Base-by-base conservation (phyloP, 2,888 invertebrate species). In the Leptothorax acervorum region DNA sequence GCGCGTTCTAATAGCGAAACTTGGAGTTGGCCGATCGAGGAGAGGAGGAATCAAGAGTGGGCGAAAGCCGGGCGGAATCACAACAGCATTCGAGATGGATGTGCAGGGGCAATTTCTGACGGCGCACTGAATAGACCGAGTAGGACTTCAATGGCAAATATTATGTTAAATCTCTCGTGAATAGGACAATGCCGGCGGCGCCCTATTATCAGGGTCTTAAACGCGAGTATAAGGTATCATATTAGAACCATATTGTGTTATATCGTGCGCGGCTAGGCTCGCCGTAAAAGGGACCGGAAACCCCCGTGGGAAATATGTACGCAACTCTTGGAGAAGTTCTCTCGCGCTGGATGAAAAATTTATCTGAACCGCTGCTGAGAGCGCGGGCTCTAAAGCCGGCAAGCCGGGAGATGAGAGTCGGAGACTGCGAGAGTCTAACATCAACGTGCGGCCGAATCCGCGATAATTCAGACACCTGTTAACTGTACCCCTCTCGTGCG, bases 91-190 rank as follows among this genome's bases (percentile, higher is more conserved):
- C 82, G 53, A 60, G 86, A 88, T 84, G 83, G 85, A 82, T 84
- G 83, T 84, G 83, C 83, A 76, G 85, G 82, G 83, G 86, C 88
- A 91, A 90, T 91, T 88, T 91, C 89, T 88, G 88, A 88, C 86
- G 87, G 82, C 78, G 82, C 66, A 66, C 31, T 89, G 90, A 92
- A 90, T 92, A 86, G 91, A 84, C 86, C 85, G 70, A 85, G 91
- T 88, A 91, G 91, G 93, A 89, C 94, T 94, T 94, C 94, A 92
- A 94, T 94, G 90, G 94, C 92, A 94, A 94, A 94, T 94, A 94
- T 94, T 94, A 94, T 94, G 94, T 94, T 92, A 93, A 94, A 94
- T 94, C 94, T 93, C 91, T 90, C 85, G 89, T 94, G 94, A 94
- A 94, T 93, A 89, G 94, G 87, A 94, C 94, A 94, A 94, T 94